These are phyloP conservation scores for Bombyx huttoni DNA, from an alignment of 2,888 invertebrate genomes.

Conservation along the genomic window DNA sequence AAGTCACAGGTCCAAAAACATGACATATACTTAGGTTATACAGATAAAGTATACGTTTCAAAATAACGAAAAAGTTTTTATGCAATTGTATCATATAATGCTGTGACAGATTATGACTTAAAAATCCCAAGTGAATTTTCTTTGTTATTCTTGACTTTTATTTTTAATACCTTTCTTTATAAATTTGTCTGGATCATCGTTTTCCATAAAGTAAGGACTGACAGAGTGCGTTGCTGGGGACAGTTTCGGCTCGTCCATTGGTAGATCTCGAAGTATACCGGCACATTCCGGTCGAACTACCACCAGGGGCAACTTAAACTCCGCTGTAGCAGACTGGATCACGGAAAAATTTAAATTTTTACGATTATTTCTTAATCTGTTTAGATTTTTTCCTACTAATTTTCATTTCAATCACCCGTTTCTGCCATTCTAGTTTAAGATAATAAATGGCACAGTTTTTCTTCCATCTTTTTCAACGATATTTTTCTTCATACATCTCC, in stretches of 20 bases:
- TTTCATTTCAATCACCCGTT: neutral
- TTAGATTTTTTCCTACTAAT: neutral
- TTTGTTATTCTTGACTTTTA: neutral
- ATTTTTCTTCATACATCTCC: conserved; percentile 23
- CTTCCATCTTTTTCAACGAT: conserved; percentile 6
- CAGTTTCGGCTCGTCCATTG: conserved; percentile 73
- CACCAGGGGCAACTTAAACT: conserved; percentile 78
- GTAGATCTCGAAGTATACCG: conserved; percentile 73
- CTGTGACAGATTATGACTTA: neutral
- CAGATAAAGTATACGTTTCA: no score
- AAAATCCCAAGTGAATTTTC: neutral
- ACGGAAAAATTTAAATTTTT: neutral
- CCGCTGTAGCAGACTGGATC: conserved; percentile 75
- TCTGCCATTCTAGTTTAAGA: neutral
- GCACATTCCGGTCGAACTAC: conserved; percentile 78
- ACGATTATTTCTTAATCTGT: neutral
- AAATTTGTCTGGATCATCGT: conserved; percentile 74
- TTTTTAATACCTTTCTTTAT: conserved; percentile 72
- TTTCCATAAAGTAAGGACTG: conserved; percentile 79
- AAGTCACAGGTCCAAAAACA: no score
- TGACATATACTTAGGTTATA: no score
- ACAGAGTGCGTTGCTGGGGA: conserved; percentile 71
- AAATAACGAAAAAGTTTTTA: no score
- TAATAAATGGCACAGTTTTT: neutral
- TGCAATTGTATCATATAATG: no score